phyloP scores from a whole-genome alignment of 1,140 invertebrate species.

The Araneus ventricosus region DNA sequence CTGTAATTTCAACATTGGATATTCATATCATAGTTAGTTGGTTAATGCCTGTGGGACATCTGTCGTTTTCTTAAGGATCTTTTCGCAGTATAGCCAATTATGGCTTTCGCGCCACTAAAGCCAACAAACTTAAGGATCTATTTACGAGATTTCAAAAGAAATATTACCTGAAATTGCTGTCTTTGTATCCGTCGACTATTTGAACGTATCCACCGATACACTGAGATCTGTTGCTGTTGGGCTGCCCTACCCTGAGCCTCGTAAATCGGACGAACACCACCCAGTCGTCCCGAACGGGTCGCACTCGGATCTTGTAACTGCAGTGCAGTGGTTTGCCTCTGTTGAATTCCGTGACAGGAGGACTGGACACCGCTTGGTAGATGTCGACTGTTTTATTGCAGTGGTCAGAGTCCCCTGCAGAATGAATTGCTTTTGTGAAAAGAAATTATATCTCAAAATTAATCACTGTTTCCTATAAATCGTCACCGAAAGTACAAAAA shows the following conservation, averaged over 20 bases:
- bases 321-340: slow-evolving; percentile 91
- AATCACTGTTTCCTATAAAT: too few species aligned
- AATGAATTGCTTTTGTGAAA: too few species aligned
- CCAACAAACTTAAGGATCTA: too few species aligned
- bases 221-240: slow-evolving; percentile 69
- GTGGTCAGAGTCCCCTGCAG: slow-evolving; percentile 64
- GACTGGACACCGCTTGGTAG: slow-evolving; percentile 92
- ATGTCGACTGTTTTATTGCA: slow-evolving; percentile 96
- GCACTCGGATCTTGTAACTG: slow-evolving; percentile 92
- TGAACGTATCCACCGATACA: slow-evolving; percentile 77
- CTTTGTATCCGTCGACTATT: slow-evolving; percentile 77
- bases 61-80: too few species aligned
- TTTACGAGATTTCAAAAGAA: too few species aligned
- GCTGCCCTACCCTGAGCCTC: slow-evolving; percentile 74
- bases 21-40: too few species aligned
- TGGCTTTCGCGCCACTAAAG: too few species aligned
- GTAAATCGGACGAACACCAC: slow-evolving; percentile 87
- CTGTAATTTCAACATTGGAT: too few species aligned
- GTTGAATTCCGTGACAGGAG: slow-evolving; percentile 89
- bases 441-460: too few species aligned
- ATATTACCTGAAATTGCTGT: slow-evolving; percentile 74
- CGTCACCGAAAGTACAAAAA: too few species aligned
- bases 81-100: too few species aligned
- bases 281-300: slow-evolving; percentile 89
- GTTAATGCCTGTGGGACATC: too few species aligned